A percentile compares a stretch with the other conserved stretches of the same genome.
Conservation (phyloP, 2,888 invertebrate species). For the Euspilapteryx auroguttella region DNA sequence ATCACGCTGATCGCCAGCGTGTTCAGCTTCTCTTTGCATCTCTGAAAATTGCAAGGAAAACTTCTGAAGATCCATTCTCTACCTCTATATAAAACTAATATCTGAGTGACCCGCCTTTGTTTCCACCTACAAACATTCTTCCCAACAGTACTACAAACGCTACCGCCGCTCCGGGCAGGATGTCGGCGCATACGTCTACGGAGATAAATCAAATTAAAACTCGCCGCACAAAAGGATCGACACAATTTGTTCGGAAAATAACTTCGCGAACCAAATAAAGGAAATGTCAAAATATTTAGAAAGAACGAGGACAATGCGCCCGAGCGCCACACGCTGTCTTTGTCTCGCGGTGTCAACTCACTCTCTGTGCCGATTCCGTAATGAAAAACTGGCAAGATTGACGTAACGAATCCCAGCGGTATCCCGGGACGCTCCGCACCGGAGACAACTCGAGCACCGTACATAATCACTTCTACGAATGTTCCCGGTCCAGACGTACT, state of each 20-base stretch:
- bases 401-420: slow-evolving; percentile 58
- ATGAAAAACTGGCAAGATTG: slow-evolving; percentile 45
- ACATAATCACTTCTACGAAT: slow-evolving; percentile 53
- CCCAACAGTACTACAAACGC: slow-evolving; percentile 46
- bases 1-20: slow-evolving; percentile 93
- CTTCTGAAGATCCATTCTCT: too few species aligned
- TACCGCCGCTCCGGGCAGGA: slow-evolving; percentile 28
- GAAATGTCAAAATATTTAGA: slow-evolving; percentile 61
- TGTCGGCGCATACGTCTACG: slow-evolving; percentile 44
- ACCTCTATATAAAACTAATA: too few species aligned
- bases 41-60: slow-evolving; percentile 63
- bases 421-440: not conserved
- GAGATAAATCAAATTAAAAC: slow-evolving; percentile 58
- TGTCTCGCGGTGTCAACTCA: slow-evolving; percentile 49
- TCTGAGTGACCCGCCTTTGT: too few species aligned
- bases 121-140: slow-evolving; percentile 36
- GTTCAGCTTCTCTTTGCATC: slow-evolving; percentile 94
- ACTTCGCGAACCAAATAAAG: slow-evolving; percentile 45
- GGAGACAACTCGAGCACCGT: slow-evolving; percentile 20
- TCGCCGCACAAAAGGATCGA: slow-evolving; percentile 44
- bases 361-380: slow-evolving; percentile 47
- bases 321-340: slow-evolving; percentile 35
- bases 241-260: slow-evolving; percentile 48
- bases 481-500: slow-evolving; percentile 15
- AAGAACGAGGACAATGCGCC: slow-evolving; percentile 46